Base-by-base conservation (phyloP, 2,797 vertebrate genomes). In the Adelosebastes latens region DNA sequence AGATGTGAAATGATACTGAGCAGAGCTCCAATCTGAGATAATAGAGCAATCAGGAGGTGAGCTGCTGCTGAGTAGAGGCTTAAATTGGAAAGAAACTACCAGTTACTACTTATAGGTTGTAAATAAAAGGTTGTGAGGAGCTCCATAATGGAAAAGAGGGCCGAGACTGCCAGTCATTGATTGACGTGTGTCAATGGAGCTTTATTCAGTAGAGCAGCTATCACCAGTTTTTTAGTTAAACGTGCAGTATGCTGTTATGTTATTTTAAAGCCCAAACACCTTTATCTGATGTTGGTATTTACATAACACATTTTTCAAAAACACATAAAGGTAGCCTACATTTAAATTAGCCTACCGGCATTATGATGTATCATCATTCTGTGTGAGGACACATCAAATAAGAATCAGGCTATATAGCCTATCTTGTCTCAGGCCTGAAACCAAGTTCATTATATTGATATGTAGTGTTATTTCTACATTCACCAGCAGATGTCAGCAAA, bases 401-500 rank as follows among this genome's bases (percentile, higher is more conserved):
- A 16, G 52, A n/a, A 29, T 14, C 39, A 42, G 13, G 39, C 13
- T 42, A 24, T 31, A n/a, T n/a, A 46, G 20, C 39, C 39, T 8
- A 20, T 20, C 2, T 5, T 29, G 6, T 56, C 18, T 71, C 4
- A 13, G 27, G 42, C 39, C 42, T 32, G 59, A 11, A 14, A 5
- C 11, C 12, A 13, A 25, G 11, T 56, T 56, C 11, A 52, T 52
- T 34, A 20, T 31, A 5, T 3, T 39, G 20, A 3, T 11, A 4
- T 42, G 27, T 27, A 1, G 1, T 68, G 36, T 75, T 16, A 24
- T 78, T 32, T 2, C 7, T 20, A 8, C 1, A 4, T 60, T 1
- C 0, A 20, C 81, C 92, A 90, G 67, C 81, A 93, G 92, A 72
- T 88, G 91, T 53, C 90, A 89, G 74, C 79, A 89, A 73, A 87